Base-by-base conservation (phyloP, 2,113 vertebrate species). In the Campylomormyrus numenius region DNA sequence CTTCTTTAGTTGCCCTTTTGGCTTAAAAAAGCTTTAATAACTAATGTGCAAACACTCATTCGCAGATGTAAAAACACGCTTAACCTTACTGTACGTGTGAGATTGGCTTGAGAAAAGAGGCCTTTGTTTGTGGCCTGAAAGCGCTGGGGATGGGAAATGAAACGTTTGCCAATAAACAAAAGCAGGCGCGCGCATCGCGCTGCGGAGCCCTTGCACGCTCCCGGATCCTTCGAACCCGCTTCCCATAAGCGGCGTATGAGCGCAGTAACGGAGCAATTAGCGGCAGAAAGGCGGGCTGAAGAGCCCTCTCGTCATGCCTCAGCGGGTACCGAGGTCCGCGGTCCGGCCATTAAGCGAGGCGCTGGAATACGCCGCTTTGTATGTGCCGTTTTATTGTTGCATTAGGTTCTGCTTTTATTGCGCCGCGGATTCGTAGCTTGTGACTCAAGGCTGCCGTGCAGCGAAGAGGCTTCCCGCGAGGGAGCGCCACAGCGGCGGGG, bases 261-360 rank as follows among this genome's bases (percentile, higher is more conserved):
- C 13, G n/a, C 85, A n/a, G 49, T 53, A 35, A 15, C 24, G 19
- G 48, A 31, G n/a, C 85, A 87, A 35, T 87, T 87, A 53, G 48
- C 13, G n/a, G 0, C 49, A 19, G 49, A 87, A 87, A 31, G 3
- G 85, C 85, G 17, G 85, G 11, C 1, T 8, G 49, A 39, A 52
- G 24, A 87, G 49, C 49, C 31, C 17, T 13, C 39, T 48, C 66
- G 24, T 48, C 88, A 77, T 52, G 66, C 70, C 13, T 89, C 88
- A 83, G 49, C 88, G 24, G 50, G 49, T 84, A 83, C 74, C 31
- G 77, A 89, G 88, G 35, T 89, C 74, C 13, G 49, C 11, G 49
- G n/a, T 31, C 27, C 56, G 10, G 56, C 48, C 88, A 89, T 89
- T 89, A 89, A 83, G 49, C 31, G n/a, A 39, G 15, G 42, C 15